Evolutionary conservation across 2,888 invertebrate genomes (phyloP).

Genomic region (Eledona agricola): DNA sequence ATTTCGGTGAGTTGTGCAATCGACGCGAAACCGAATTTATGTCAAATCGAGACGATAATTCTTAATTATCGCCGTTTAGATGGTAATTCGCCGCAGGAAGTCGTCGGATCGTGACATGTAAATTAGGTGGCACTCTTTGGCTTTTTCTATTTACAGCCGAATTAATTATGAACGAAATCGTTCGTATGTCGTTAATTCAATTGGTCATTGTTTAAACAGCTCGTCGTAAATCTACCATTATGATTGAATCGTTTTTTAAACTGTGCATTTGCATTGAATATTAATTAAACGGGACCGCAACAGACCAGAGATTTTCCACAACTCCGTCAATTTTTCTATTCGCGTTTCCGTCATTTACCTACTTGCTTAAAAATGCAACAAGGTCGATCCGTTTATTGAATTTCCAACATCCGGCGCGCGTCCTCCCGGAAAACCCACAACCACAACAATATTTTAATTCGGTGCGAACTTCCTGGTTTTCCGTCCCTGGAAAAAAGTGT

Average conservation of each 20-base stretch:
- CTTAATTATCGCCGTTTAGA: constrained; percentile 8
- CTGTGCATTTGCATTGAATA: constrained; percentile 24
- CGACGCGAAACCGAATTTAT: not conserved
- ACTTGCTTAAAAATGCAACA: constrained; percentile 21
- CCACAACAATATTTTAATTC: no score
- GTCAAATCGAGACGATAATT: not conserved
- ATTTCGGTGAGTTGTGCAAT: constrained; percentile 3
- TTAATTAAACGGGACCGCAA: constrained; percentile 9
- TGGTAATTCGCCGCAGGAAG: constrained; percentile 22
- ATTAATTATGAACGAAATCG: constrained; percentile 12
- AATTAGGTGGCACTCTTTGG: constrained; percentile 6
- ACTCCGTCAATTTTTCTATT: constrained; percentile 26
- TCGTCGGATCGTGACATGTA: constrained; percentile 16
- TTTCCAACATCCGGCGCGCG: constrained; percentile 2
- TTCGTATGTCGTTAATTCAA: constrained; percentile 22
- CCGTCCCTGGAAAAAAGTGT: constrained; percentile 10
- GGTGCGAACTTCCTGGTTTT: constrained; percentile 4
- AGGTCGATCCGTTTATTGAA: constrained; percentile 18
- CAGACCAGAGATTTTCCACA: constrained; percentile 14
- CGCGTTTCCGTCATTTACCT: constrained; percentile 25
- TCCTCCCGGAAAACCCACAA: constrained; percentile 2
- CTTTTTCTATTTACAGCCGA: constrained; percentile 8
- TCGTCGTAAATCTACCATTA: constrained; percentile 6
- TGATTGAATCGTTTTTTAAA: constrained; percentile 12
- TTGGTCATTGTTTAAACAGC: constrained; percentile 17